Evolutionary conservation across 30 jellyfish, hydroid and myxozoan genomes (phyloP).

Genomic region (Turritopsis dohrnii): DNA sequence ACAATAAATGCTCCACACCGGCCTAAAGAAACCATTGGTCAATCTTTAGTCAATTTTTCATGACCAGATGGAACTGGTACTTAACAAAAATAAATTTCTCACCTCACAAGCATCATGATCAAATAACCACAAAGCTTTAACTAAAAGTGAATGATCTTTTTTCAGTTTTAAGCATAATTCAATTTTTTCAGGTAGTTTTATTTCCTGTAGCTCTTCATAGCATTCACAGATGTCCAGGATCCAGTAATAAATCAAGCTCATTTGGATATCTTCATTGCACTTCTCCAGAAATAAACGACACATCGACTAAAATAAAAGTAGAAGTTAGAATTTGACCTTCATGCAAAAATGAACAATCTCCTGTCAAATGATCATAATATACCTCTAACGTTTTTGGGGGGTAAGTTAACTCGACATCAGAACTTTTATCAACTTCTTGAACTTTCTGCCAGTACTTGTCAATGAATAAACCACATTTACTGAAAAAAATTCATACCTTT

Average conservation of each 20-base stretch:
- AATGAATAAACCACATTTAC: not conserved
- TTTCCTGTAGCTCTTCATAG: slow-evolving; percentile 20
- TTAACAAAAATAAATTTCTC: too few species aligned
- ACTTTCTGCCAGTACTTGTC: not conserved
- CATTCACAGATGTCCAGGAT: slow-evolving; percentile 67
- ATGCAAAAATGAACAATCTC: too few species aligned
- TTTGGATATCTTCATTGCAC: not conserved
- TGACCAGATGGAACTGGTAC: not conserved
- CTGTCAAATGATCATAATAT: too few species aligned
- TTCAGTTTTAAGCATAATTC: slow-evolving; percentile 17
- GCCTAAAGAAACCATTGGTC: not conserved
- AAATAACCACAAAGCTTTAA: slow-evolving; percentile 24
- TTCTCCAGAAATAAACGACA: slow-evolving; percentile 27
- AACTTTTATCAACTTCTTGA: not conserved
- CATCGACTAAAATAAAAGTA: not conserved
- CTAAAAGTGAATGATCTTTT: not conserved
- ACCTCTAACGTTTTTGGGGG: not conserved
- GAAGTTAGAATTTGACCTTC: too few species aligned
- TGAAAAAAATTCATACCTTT: not conserved
- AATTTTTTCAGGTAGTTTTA: slow-evolving; percentile 34
- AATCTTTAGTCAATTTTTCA: not conserved
- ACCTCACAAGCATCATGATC: slow-evolving; percentile 24
- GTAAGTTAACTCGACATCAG: not conserved
- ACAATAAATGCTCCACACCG: slow-evolving; percentile 22
- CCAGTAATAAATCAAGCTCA: slow-evolving; percentile 62